Conservation (phyloP, 2,113 vertebrate species). For the Mixornis gularis region DNA sequence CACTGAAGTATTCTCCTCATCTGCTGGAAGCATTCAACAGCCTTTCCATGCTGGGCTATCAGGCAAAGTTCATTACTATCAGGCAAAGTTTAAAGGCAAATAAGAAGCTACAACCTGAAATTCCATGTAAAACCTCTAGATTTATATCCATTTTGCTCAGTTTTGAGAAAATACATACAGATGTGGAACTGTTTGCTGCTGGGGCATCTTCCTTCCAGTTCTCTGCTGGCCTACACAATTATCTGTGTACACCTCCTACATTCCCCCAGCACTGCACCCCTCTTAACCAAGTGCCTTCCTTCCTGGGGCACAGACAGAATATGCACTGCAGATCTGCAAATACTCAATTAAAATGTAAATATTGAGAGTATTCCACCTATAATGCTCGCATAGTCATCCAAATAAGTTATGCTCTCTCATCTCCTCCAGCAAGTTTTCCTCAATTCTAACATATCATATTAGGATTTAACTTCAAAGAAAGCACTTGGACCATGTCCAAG, state of each 20-base stretch:
- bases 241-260: no score
- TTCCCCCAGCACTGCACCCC: accelerated
- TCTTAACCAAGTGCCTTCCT: neutral
- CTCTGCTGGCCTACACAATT: neutral
- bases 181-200: neutral
- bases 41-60: neutral
- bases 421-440: neutral
- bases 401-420: neutral
- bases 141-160: neutral
- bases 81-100: neutral
- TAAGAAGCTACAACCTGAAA: neutral
- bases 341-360: neutral
- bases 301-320: neutral
- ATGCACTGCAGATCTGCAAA: neutral
- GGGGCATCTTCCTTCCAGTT: neutral
- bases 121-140: neutral
- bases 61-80: neutral
- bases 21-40: neutral
- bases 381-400: neutral
- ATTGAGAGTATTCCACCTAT: neutral
- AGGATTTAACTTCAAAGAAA: constrained; percentile 8
- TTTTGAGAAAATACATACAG: neutral
- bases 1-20: neutral
- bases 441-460: neutral
- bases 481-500: neutral